Percentiles rank a stretch among this genome's conserved stretches.
phyloP scores from a whole-genome alignment of 2,797 vertebrate genomes.

The Enteromius argenteus region DNA sequence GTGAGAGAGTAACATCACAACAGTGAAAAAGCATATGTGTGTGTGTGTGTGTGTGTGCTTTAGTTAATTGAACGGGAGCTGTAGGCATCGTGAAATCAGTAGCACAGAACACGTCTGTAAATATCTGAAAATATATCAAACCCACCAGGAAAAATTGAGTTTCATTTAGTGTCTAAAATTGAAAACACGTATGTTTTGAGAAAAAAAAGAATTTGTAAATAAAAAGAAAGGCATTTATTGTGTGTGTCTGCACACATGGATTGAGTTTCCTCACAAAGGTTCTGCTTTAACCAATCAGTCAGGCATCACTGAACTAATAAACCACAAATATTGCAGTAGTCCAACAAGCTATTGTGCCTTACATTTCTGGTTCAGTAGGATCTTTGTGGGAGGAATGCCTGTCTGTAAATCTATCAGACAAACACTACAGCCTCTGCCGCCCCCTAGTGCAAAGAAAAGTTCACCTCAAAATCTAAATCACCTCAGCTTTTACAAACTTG shows the following conservation, averaged over 20 bases:
- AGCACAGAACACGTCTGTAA: not conserved
- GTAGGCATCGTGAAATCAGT: not conserved
- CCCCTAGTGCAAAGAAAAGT: conserved; percentile 58
- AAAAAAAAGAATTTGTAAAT: too few species aligned
- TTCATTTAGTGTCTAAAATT: not conserved
- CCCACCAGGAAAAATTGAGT: not conserved
- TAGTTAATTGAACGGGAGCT: not conserved
- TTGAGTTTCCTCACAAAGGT: not conserved
- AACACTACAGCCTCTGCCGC: conserved; percentile 51
- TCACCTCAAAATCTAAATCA: not conserved
- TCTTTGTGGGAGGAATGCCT: not conserved
- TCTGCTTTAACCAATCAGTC: not conserved
- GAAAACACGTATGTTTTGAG: not conserved
- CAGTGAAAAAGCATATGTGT: not conserved
- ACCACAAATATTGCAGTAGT: not conserved
- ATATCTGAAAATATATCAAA: not conserved
- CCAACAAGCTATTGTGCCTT: not conserved
- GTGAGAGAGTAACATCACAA: not conserved
- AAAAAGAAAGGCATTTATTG: not conserved
- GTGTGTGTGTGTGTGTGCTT: not conserved
- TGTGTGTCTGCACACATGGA: not conserved
- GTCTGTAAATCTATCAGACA: not conserved
- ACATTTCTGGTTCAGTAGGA: not conserved
- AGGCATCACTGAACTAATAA: not conserved
- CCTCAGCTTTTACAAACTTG: not conserved